Conservation (phyloP, 2,888 invertebrate genomes). For the Linyphia triangularis region DNA sequence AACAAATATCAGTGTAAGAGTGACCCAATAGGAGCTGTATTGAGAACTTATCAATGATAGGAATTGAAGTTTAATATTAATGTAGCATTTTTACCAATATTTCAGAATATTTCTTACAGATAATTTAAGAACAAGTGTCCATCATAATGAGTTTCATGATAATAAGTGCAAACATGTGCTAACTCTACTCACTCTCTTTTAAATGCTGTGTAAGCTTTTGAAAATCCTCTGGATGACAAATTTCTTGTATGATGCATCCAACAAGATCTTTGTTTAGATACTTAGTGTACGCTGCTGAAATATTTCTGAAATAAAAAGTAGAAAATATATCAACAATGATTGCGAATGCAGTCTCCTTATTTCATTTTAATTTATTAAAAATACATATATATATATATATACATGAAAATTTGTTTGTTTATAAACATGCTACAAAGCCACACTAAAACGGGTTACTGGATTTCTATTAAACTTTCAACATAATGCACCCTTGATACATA, state of each 20-base stretch:
- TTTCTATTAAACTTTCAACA: no score
- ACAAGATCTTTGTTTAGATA: conserved; percentile 81
- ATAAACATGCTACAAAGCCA: no score
- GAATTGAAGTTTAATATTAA: neutral
- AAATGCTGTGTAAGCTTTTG: conserved; percentile 89
- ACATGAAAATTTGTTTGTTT: no score
- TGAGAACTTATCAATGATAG: neutral
- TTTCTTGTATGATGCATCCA: conserved; percentile 89
- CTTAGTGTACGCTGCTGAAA: conserved; percentile 75
- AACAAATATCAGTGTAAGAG: no score
- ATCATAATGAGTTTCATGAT: neutral
- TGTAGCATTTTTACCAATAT: neutral
- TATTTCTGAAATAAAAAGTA: conserved; percentile 51
- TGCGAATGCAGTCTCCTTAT: no score
- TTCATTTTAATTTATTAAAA: no score
- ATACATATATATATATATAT: no score
- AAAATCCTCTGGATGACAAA: conserved; percentile 91
- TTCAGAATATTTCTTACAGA: neutral
- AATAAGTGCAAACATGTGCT: neutral
- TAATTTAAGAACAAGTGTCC: no score
- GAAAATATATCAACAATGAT: neutral
- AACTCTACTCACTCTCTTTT: conserved; percentile 85
- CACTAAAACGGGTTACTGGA: no score
- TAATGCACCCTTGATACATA: no score
- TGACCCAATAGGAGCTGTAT: no score